phyloP scores from a whole-genome alignment of 2,113 vertebrate genomes.

The Eurystomus gularis region DNA sequence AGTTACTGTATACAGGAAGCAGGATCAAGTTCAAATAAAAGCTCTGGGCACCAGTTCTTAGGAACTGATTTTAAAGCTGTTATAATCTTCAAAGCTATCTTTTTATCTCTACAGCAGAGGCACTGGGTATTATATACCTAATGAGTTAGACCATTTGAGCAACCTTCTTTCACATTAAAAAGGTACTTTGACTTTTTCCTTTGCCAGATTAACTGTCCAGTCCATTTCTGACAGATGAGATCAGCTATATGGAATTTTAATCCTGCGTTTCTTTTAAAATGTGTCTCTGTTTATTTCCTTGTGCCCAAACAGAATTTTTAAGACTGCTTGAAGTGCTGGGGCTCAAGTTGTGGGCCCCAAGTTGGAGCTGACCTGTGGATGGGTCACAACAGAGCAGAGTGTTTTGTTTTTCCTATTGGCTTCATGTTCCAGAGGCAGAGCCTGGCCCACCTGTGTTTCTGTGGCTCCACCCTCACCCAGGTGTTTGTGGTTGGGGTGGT shows the following conservation, averaged over 20 bases:
- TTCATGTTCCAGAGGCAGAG: no score
- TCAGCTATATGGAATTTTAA: constrained; percentile 29
- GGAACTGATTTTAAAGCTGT: constrained; percentile 52
- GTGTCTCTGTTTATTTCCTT: background rate
- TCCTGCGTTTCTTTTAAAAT: background rate
- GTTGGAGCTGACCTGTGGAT: no score
- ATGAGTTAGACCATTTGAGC: constrained; percentile 34
- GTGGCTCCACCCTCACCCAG: no score
- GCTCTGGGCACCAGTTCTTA: constrained; percentile 39
- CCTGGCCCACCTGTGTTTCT: no score
- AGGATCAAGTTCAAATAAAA: constrained; percentile 69
- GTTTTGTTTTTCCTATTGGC: no score
- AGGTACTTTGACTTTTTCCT: constrained; percentile 24
- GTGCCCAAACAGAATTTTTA: background rate
- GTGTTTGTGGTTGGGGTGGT: no score
- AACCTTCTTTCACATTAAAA: constrained; percentile 32
- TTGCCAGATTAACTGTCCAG: background rate
- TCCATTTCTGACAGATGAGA: constrained; percentile 37
- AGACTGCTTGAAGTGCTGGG: no score
- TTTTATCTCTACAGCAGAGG: constrained; percentile 41
- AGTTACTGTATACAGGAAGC: constrained; percentile 65
- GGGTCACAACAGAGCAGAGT: no score
- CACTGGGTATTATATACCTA: constrained; percentile 58
- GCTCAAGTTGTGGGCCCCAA: no score
- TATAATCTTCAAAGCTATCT: constrained; percentile 67